phyloP scores from a whole-genome alignment of 2,797 vertebrate species.

The Emys orbicularis region DNA sequence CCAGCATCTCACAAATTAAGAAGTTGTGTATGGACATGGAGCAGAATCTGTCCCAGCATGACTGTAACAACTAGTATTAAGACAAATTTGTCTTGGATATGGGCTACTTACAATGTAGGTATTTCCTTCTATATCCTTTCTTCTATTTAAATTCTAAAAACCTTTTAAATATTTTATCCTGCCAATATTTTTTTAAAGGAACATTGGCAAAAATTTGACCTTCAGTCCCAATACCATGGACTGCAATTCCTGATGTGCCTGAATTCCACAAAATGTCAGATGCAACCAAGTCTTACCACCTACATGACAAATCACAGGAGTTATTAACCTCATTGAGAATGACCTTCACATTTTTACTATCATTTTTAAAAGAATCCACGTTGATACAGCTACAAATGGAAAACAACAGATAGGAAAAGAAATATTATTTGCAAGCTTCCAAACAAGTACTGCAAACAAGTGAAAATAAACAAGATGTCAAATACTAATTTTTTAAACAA shows the following conservation, averaged over 20 bases:
- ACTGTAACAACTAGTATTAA: neutral
- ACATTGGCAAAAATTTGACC: neutral
- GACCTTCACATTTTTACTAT: neutral
- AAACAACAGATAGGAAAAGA: neutral
- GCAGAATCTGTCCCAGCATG: too few species aligned
- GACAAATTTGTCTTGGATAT: neutral
- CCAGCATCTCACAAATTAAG: neutral
- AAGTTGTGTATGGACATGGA: neutral
- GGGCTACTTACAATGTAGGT: neutral
- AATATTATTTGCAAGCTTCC: neutral
- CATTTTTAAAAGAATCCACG: neutral
- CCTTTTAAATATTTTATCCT: too few species aligned
- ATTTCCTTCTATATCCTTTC: constrained; percentile 7
- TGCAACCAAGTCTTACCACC: neutral
- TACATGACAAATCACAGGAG: neutral
- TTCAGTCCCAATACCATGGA: neutral
- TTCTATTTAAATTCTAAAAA: neutral
- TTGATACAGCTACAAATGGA: neutral
- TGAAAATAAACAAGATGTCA: constrained; percentile 17
- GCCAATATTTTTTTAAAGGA: neutral
- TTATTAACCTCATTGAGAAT: neutral
- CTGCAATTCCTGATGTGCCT: neutral
- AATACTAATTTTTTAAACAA: neutral
- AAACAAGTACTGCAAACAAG: neutral
- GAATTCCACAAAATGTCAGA: neutral